phyloP scores from a whole-genome alignment of 2,888 invertebrate species.

The Cataglyphis livida region DNA sequence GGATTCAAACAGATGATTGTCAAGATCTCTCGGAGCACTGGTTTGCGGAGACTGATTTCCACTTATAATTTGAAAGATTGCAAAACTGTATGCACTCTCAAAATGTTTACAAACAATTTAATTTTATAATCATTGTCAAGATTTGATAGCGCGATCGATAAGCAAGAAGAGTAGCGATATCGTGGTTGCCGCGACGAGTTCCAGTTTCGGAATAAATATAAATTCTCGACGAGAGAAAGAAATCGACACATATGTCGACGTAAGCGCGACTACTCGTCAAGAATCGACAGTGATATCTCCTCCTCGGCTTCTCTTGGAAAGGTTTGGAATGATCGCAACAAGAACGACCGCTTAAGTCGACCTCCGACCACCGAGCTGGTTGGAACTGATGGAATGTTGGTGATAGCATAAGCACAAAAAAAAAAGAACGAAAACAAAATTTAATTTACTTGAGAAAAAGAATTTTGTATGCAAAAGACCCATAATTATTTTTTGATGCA shows the following conservation, averaged over 20 bases:
- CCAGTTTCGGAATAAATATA: constrained; percentile 65
- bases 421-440: background rate
- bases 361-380: constrained; percentile 40
- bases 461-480: too few species aligned
- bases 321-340: background rate
- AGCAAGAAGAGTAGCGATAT: constrained; percentile 31
- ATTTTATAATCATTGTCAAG: background rate
- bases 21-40: background rate
- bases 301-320: background rate
- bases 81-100: background rate
- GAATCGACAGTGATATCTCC: background rate
- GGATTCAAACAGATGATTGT: background rate
- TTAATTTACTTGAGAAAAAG: background rate
- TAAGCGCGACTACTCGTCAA: constrained; percentile 55
- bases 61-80: background rate
- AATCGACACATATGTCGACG: constrained; percentile 64
- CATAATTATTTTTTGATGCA: background rate
- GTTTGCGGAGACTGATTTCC: background rate
- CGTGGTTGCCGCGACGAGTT: constrained; percentile 58
- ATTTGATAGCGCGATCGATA: background rate
- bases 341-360: constrained; percentile 45
- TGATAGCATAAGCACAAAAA: background rate
- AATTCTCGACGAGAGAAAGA: constrained; percentile 52
- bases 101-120: background rate
- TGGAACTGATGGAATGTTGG: background rate